phyloP scores from a whole-genome alignment of 2,888 invertebrate species.

The Athalia circularis region DNA sequence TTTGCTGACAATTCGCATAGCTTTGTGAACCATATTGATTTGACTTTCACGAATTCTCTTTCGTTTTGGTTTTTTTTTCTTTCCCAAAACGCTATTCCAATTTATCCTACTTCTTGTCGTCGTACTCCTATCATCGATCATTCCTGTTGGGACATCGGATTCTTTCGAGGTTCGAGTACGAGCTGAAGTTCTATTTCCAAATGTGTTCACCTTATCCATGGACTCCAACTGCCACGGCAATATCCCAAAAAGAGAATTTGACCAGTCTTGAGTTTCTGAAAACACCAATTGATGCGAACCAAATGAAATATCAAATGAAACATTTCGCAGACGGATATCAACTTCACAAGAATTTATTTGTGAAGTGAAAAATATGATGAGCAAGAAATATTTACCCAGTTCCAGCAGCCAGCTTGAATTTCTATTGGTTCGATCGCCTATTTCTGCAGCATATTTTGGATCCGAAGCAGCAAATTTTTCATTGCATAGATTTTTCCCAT shows the following conservation, averaged over 20 bases:
- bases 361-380: conserved; percentile 30
- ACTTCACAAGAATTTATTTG: conserved; percentile 15
- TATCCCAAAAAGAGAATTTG: conserved; percentile 75
- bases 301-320: not conserved
- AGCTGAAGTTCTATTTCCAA: conserved; percentile 24
- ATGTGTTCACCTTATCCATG: conserved; percentile 55
- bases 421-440: conserved; percentile 60
- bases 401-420: conserved; percentile 63
- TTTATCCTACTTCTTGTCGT: conserved; percentile 63
- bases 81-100: conserved; percentile 65
- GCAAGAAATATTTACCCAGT: conserved; percentile 51
- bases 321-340: not conserved
- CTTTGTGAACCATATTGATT: conserved; percentile 59
- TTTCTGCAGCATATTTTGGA: conserved; percentile 42
- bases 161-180: conserved; percentile 42
- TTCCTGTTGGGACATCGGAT: conserved; percentile 61
- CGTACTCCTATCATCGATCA: conserved; percentile 59
- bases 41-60: conserved; percentile 54
- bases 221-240: conserved; percentile 74
- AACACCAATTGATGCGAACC: conserved; percentile 72
- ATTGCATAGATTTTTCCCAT: conserved; percentile 8
- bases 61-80: conserved; percentile 58
- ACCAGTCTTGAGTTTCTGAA: conserved; percentile 72
- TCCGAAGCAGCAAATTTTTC: conserved; percentile 5
- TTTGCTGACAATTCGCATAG: conserved; percentile 59